These are phyloP conservation scores for Harpagifer antarcticus DNA, from an alignment of 2,797 vertebrate species.

Conservation along the genomic window DNA sequence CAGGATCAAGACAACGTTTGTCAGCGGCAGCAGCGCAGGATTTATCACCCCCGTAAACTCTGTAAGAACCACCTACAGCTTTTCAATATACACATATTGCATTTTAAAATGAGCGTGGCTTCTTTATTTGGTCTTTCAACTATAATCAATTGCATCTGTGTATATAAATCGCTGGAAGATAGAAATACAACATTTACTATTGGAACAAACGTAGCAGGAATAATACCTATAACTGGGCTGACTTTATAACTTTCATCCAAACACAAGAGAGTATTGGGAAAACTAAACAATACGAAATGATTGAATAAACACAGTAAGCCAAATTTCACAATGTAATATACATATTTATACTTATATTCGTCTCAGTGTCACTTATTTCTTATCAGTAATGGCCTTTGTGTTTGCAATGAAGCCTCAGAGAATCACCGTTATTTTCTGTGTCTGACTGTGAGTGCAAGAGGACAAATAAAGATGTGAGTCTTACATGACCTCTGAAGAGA, in stretches of 20 bases:
- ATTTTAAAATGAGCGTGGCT: constrained; percentile 25
- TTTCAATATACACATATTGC: constrained; percentile 55
- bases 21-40: constrained; percentile 35
- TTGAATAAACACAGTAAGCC: no score
- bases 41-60: constrained; percentile 51
- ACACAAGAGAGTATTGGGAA: neutral
- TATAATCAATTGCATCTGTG: constrained; percentile 37
- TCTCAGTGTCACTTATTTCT: neutral
- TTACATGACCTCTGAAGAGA: no score
- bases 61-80: constrained; percentile 37
- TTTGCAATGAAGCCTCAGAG: neutral
- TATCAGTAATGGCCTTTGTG: neutral
- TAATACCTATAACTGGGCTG: constrained; percentile 8
- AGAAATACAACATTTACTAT: constrained; percentile 6
- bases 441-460: neutral
- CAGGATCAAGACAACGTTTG: constrained; percentile 41
- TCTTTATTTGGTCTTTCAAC: constrained; percentile 46
- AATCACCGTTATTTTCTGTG: neutral
- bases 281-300: neutral
- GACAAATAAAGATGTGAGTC: no score
- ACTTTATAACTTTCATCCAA: constrained; percentile 41
- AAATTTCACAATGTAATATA: no score
- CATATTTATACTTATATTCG: no score
- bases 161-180: neutral
- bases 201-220: constrained; percentile 12